Conservation (phyloP, 1,140 invertebrate genomes). For the Aphis gossypii region DNA sequence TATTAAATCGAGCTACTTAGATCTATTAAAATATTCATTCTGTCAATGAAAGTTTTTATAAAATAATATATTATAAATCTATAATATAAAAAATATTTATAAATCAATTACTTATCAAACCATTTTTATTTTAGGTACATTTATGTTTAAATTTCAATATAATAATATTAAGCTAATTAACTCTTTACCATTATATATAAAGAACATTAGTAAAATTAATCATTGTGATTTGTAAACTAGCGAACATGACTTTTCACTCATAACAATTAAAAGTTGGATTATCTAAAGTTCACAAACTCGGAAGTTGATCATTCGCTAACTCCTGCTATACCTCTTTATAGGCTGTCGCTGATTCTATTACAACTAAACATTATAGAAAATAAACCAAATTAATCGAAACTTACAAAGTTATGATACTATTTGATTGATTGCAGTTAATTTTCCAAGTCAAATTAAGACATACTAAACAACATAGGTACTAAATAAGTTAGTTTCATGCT, state of each 20-base stretch:
- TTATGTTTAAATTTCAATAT: background rate
- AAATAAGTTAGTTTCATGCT: background rate
- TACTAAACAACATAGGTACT: background rate
- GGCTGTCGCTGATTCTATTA: conserved; percentile 44
- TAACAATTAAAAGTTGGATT: conserved; percentile 57
- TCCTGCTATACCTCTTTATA: background rate
- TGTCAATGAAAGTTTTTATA: too few species aligned
- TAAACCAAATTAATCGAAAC: conserved; percentile 18
- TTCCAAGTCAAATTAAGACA: background rate
- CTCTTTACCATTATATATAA: background rate
- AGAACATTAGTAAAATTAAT: conserved; percentile 43
- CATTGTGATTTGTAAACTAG: conserved; percentile 37
- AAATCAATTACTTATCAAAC: background rate
- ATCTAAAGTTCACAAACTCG: conserved; percentile 47
- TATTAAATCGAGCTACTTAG: too few species aligned
- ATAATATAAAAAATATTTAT: background rate
- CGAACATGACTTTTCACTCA: conserved; percentile 48
- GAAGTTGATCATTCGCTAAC: conserved; percentile 51
- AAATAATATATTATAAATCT: background rate
- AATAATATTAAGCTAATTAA: background rate
- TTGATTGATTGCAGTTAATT: conserved; percentile 41
- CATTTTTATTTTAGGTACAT: background rate
- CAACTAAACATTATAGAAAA: conserved; percentile 16
- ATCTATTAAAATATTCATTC: too few species aligned
- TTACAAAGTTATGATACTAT: background rate